phyloP scores from a whole-genome alignment of 2,113 vertebrate genomes.

The Myiozetetes cayanensis region DNA sequence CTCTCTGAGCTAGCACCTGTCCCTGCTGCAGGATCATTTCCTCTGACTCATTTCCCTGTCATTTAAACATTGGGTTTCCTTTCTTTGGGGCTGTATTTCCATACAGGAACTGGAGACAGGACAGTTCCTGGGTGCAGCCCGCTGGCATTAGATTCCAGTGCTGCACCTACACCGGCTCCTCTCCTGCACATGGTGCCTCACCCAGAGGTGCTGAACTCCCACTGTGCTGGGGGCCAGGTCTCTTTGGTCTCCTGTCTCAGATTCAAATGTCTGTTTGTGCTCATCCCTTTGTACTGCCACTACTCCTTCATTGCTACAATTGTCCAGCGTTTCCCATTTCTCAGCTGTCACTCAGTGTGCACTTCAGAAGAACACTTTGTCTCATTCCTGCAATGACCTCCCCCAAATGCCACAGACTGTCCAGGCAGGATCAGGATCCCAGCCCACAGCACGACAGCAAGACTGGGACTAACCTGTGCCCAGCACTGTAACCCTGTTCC shows the following conservation, averaged over 20 bases:
- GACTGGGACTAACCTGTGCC: neutral
- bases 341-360: neutral
- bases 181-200: fast-evolving
- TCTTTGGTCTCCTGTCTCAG: neutral
- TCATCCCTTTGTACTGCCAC: neutral
- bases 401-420: neutral
- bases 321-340: neutral
- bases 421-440: neutral
- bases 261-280: neutral
- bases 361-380: neutral
- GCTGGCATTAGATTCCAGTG: no score
- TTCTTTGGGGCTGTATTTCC: neutral
- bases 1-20: fast-evolving
- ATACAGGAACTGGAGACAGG: neutral
- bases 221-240: fast-evolving
- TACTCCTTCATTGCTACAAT: neutral
- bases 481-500: neutral
- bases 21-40: neutral
- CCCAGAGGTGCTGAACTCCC: neutral
- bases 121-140: neutral
- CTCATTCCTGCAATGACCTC: neutral
- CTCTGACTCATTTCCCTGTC: neutral
- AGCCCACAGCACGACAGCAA: fast-evolving
- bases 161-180: neutral
- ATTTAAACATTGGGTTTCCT: neutral